These are phyloP conservation scores for Pachypanchax playfairii DNA, from an alignment of 2,113 vertebrate species.

Conservation along the genomic window DNA sequence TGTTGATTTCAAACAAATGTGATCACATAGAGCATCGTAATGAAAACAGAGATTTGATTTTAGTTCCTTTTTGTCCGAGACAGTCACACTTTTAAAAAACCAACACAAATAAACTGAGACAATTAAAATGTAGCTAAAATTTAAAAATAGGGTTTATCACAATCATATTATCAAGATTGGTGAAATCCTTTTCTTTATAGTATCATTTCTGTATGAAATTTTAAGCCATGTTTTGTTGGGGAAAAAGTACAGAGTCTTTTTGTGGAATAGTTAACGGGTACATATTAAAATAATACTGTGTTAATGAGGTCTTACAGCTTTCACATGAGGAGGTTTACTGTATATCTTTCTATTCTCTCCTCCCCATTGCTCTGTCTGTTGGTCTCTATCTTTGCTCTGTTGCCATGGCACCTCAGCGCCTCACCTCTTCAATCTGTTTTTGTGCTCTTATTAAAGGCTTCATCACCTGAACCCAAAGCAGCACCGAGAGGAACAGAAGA, in stretches of 20 bases:
- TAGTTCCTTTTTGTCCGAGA: no score
- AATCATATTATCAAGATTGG: no score
- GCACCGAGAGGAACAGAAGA: constrained; percentile 2
- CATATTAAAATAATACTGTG: constrained; percentile 4
- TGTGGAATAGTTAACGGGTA: constrained; percentile 8
- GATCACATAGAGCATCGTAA: constrained; percentile 26
- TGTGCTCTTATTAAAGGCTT: constrained; percentile 65
- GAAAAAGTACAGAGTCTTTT: not conserved
- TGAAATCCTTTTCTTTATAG: no score
- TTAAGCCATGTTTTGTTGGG: not conserved
- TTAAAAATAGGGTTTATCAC: no score
- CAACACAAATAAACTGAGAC: no score
- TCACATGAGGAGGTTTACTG: not conserved
- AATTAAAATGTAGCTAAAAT: no score
- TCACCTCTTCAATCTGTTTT: constrained; percentile 68
- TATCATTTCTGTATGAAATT: not conserved
- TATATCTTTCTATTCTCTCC: constrained; percentile 1
- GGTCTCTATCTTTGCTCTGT: constrained; percentile 55
- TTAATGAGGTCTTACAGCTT: constrained; percentile 9
- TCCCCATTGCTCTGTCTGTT: constrained; percentile 1
- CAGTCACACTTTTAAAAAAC: no score
- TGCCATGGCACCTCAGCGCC: constrained; percentile 68
- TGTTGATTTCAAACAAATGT: constrained; percentile 17
- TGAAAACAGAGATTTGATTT: not conserved
- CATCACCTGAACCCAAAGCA: constrained; percentile 54